These are phyloP conservation scores for Prunella fulvescens DNA, from an alignment of 2,113 vertebrate species.

Conservation along the genomic window DNA sequence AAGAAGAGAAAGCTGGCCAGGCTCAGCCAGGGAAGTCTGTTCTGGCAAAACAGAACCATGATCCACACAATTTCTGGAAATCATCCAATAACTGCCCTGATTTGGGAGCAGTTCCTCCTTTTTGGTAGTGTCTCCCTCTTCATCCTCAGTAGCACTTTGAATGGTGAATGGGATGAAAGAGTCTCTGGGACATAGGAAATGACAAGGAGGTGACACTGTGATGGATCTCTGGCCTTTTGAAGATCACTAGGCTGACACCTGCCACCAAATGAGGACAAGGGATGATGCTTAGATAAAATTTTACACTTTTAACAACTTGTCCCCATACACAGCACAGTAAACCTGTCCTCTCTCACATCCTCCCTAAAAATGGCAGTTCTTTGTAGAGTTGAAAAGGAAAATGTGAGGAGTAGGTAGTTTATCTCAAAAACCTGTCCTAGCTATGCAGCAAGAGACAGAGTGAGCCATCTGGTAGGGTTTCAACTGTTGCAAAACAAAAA, in stretches of 20 bases:
- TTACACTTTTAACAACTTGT: background rate
- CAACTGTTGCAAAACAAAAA: background rate
- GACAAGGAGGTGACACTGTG: background rate
- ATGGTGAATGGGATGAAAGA: background rate
- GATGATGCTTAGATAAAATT: background rate
- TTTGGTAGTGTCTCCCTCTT: background rate
- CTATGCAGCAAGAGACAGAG: background rate
- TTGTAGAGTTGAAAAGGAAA: background rate
- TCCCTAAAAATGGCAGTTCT: background rate
- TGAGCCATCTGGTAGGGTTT: background rate
- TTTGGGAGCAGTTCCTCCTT: background rate
- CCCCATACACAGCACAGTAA: background rate
- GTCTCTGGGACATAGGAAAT: background rate
- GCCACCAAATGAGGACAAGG: background rate
- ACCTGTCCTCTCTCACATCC: background rate
- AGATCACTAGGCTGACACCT: background rate
- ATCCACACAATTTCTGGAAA: background rate
- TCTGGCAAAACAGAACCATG: background rate
- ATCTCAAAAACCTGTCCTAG: background rate
- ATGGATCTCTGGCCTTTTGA: background rate
- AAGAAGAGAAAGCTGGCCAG: background rate
- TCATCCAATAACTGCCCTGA: accelerated
- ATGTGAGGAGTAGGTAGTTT: background rate
- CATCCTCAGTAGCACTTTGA: background rate
- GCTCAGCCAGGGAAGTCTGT: background rate